These are phyloP conservation scores for Hymenopus coronatus DNA, from an alignment of 2,888 invertebrate species.

Conservation along the genomic window DNA sequence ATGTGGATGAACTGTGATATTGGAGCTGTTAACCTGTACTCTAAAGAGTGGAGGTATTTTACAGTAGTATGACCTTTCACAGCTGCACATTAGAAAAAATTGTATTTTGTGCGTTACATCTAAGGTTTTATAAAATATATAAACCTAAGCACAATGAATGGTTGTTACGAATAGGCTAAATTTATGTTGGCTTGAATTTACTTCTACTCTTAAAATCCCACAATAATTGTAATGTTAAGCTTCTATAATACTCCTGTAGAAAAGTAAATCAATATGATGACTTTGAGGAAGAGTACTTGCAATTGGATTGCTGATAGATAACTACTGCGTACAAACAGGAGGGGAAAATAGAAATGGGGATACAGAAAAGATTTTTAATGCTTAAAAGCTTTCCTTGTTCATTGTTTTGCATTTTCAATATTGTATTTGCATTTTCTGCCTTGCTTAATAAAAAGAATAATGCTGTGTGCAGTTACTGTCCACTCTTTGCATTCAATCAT, in stretches of 20 bases:
- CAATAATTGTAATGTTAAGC: too few species aligned
- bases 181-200: too few species aligned
- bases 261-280: neutral
- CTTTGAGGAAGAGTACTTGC: neutral
- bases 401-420: neutral
- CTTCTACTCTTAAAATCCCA: too few species aligned
- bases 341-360: neutral
- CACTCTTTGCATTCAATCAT: neutral
- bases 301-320: neutral
- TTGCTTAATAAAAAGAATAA: neutral
- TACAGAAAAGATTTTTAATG: neutral
- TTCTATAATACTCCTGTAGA: neutral
- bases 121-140: too few species aligned
- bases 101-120: too few species aligned
- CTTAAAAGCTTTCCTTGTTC: conserved; percentile 15
- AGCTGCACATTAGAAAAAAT: too few species aligned
- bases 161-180: too few species aligned
- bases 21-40: too few species aligned
- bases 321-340: neutral
- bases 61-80: too few species aligned
- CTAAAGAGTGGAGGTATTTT: too few species aligned
- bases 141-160: too few species aligned
- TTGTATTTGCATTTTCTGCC: conserved; percentile 1
- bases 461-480: neutral
- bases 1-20: too few species aligned